Evolutionary conservation across 2,888 invertebrate genomes (phyloP), one percentile per base, ranked within the genome.

Genomic region (Nemapogon koenigi): DNA sequence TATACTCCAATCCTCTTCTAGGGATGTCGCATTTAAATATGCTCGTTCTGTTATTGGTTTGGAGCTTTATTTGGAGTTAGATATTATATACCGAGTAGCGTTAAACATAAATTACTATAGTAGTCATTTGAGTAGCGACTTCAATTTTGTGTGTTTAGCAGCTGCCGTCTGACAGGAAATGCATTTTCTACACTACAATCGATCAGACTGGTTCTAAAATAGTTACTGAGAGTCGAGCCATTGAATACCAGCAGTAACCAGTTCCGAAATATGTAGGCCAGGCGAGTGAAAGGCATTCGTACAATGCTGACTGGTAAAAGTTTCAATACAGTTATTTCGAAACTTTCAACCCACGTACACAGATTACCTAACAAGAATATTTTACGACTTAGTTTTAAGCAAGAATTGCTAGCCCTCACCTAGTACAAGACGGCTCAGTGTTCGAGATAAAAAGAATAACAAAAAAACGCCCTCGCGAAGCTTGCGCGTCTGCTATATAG

Each of bases 201-300:
- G n/a, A n/a, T n/a, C n/a, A n/a, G n/a, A n/a, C n/a, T n/a, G n/a
- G n/a, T n/a, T 11, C 31, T 4, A 31, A 31, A 31, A 16, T 31
- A 31, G 31, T 31, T 31, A 16, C 31, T 31, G 17, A 31, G 16
- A 17, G 16, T 6, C 16, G 30, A 30, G 15, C 30, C 30, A 17
- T n/a, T 22, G 22, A 22, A 22, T 22, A 7, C 10, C 10, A 22
- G 10, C 22, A 22, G 10, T 57, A 69, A 75, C 76, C 67, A 68
- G 75, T 72, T 75, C 65, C 69, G 44, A 73, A 76, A 72, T 68
- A 76, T 73, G 67, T 71, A 65, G 76, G 76, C 66, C 76, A 62
- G 29, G 16, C 33, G 33, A 75, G 76, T 75, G 76, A 78, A 78
- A 78, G 76, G 76, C 69, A n/a, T n/a, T n/a, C n/a, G n/a, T n/a